A percentile compares a stretch with the other conserved stretches of the same genome.
Evolutionary conservation across 2,113 vertebrate species (phyloP).

Genomic region (Ameiurus melas): DNA sequence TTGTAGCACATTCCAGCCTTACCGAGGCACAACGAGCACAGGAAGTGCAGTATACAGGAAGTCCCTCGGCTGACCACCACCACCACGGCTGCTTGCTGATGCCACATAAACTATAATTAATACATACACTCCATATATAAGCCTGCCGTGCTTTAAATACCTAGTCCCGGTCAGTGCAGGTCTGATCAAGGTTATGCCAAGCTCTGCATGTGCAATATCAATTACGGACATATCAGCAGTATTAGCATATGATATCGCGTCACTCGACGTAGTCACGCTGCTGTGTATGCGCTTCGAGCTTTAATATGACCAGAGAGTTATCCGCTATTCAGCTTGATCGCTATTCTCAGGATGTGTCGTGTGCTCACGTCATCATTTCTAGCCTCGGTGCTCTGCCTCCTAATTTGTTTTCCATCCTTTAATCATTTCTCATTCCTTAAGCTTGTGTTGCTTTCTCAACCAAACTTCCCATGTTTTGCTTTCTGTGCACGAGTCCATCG

Average conservation of each 20-base stretch:
- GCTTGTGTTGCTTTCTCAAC: background rate
- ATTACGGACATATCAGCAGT: background rate
- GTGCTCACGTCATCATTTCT: background rate
- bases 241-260: background rate
- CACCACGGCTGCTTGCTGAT: background rate
- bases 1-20: background rate
- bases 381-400: background rate
- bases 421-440: background rate
- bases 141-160: background rate
- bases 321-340: background rate
- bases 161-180: background rate
- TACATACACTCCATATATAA: background rate
- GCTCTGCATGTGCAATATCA: conserved; percentile 32
- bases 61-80: background rate
- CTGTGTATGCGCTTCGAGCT: background rate
- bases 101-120: background rate
- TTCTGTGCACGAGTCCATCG: background rate
- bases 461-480: background rate
- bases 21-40: background rate
- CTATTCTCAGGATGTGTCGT: conserved; percentile 1
- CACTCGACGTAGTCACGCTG: background rate
- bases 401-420: background rate
- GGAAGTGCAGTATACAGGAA: background rate
- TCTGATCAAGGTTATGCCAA: background rate
- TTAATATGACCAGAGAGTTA: background rate